Conservation (phyloP, 1,140 invertebrate species). For the Apis florea region DNA sequence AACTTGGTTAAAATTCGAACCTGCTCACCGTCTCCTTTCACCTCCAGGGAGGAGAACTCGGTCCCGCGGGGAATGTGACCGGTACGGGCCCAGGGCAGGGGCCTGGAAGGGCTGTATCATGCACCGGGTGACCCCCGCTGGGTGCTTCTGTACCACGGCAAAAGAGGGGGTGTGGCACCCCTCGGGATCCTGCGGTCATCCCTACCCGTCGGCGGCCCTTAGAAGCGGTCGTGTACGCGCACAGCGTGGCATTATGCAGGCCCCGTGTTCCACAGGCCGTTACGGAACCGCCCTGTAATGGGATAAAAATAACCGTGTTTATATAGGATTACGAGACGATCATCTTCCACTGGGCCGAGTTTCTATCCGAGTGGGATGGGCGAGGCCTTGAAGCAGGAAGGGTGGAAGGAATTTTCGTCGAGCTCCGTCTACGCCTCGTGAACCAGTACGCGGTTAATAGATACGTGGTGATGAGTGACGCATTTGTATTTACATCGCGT, state of each 20-base stretch:
- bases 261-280: slow-evolving; percentile 45
- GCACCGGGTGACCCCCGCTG: slow-evolving; percentile 62
- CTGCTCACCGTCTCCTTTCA: not conserved
- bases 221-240: slow-evolving; percentile 53
- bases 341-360: slow-evolving; percentile 50
- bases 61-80: slow-evolving; percentile 28
- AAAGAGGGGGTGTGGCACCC: slow-evolving; percentile 63
- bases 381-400: slow-evolving; percentile 6
- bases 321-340: slow-evolving; percentile 68
- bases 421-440: not conserved
- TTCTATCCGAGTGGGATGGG: not conserved
- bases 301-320: slow-evolving; percentile 72
- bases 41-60: slow-evolving; percentile 13
- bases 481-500: slow-evolving; percentile 6
- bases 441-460: slow-evolving; percentile 4
- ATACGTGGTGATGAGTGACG: not conserved
- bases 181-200: slow-evolving; percentile 67
- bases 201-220: slow-evolving; percentile 66
- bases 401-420: slow-evolving; percentile 38
- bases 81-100: not conserved
- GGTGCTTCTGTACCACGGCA: slow-evolving; percentile 49
- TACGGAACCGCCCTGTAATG: slow-evolving; percentile 65
- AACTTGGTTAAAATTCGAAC: slow-evolving; percentile 16
- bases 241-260: slow-evolving; percentile 60
- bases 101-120: slow-evolving; percentile 65